A percentile compares a stretch with the other conserved stretches of the same genome.
These are phyloP conservation scores for Podarcis cretensis DNA, from an alignment of 2,113 vertebrate genomes.

Conservation along the genomic window DNA sequence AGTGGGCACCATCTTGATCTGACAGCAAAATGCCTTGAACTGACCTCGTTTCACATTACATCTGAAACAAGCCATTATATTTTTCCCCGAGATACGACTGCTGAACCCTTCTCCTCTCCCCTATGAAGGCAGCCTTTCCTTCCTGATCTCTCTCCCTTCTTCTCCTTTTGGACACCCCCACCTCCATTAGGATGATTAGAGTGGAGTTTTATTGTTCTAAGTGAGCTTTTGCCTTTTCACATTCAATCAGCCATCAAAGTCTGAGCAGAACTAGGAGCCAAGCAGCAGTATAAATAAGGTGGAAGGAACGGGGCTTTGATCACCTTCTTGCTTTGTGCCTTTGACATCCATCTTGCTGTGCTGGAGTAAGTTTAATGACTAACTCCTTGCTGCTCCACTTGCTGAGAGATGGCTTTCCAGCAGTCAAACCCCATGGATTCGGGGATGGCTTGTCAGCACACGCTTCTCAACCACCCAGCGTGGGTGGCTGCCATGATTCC, in stretches of 20 bases:
- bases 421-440: not conserved
- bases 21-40: too few species aligned
- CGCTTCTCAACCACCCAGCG: not conserved
- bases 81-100: not conserved
- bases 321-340: not conserved
- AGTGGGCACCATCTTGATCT: too few species aligned
- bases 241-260: conserved; percentile 1
- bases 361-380: not conserved
- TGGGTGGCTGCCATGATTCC: not conserved
- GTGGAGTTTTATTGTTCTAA: conserved; percentile 2
- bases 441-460: not conserved
- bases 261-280: not conserved
- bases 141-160: not conserved
- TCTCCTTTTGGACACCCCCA: not conserved
- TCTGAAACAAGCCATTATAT: too few species aligned
- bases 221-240: not conserved
- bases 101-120: not conserved
- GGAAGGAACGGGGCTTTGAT: not conserved
- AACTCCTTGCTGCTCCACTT: not conserved
- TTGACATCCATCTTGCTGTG: not conserved
- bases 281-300: conserved; percentile 3
- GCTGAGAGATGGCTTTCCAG: not conserved
- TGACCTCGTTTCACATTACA: too few species aligned
- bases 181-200: not conserved
- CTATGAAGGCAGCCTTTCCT: not conserved